phyloP scores from a whole-genome alignment of 2,888 invertebrate species.

The Molorchus minor region DNA sequence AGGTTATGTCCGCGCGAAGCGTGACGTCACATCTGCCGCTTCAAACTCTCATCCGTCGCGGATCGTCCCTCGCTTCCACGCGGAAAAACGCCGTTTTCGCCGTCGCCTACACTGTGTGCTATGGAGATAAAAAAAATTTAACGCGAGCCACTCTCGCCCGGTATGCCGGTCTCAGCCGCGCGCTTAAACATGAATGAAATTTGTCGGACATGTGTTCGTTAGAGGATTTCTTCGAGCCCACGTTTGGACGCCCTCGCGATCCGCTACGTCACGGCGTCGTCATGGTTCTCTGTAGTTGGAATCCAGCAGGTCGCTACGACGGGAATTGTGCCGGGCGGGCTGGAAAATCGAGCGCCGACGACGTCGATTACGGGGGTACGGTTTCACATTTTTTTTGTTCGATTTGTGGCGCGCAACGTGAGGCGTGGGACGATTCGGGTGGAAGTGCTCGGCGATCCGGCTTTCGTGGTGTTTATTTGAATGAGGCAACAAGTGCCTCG shows the following conservation, averaged over 20 bases:
- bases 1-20: slow-evolving; percentile 22
- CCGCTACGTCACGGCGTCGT: slow-evolving; percentile 58
- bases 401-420: neutral
- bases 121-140: slow-evolving; percentile 4
- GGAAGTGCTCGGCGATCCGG: slow-evolving; percentile 20
- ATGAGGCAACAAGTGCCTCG: too few relatives aligned
- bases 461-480: too few relatives aligned
- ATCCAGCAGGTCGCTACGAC: slow-evolving; percentile 28
- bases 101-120: neutral
- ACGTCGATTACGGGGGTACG: slow-evolving; percentile 9
- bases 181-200: slow-evolving; percentile 47
- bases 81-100: neutral
- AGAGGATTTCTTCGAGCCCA: slow-evolving; percentile 50
- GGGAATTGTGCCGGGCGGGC: slow-evolving; percentile 22
- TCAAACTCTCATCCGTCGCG: slow-evolving; percentile 21
- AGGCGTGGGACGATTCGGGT: slow-evolving; percentile 25
- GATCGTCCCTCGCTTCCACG: slow-evolving; percentile 49
- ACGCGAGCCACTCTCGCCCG: slow-evolving; percentile 11
- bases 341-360: slow-evolving; percentile 9
- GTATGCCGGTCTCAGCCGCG: slow-evolving; percentile 25
- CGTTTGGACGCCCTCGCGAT: slow-evolving; percentile 56
- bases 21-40: slow-evolving; percentile 12
- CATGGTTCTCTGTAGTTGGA: slow-evolving; percentile 48
- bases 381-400: too few relatives aligned
- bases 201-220: slow-evolving; percentile 39